Evolutionary conservation across 2,113 vertebrate genomes (phyloP).

Genomic region (Aptenodytes patagonicus): DNA sequence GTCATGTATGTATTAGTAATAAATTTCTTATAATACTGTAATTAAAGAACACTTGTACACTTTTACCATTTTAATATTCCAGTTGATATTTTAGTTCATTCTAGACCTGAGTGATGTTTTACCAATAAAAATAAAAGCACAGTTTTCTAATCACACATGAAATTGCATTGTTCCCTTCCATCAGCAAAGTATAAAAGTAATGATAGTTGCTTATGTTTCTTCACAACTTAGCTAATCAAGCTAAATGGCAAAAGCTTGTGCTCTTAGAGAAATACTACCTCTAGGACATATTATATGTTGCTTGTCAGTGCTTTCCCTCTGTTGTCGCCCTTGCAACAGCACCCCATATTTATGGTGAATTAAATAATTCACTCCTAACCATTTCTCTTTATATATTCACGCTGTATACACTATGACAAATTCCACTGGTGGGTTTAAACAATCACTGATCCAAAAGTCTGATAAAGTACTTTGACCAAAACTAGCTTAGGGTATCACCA

Average conservation of each 20-base stretch:
- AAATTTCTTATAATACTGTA: background rate
- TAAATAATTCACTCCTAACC: background rate
- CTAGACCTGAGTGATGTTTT: background rate
- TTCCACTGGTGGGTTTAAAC: background rate
- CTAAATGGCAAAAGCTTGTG: background rate
- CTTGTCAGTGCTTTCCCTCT: background rate
- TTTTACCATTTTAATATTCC: background rate
- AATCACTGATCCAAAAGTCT: background rate
- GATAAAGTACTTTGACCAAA: background rate
- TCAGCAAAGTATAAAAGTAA: background rate
- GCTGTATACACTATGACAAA: no score
- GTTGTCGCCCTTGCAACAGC: background rate
- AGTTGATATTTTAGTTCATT: background rate
- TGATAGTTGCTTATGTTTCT: background rate
- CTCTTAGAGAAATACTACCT: background rate
- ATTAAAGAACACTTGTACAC: background rate
- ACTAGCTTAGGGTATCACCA: background rate
- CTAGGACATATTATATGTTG: background rate
- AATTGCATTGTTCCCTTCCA: background rate
- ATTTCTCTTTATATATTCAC: background rate
- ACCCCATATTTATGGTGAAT: background rate
- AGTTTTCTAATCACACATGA: background rate
- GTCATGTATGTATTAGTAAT: background rate
- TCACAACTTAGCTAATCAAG: background rate
- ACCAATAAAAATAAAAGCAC: background rate